phyloP scores from a whole-genome alignment of 1,140 invertebrate species.

The Maconellicoccus hirsutus region DNA sequence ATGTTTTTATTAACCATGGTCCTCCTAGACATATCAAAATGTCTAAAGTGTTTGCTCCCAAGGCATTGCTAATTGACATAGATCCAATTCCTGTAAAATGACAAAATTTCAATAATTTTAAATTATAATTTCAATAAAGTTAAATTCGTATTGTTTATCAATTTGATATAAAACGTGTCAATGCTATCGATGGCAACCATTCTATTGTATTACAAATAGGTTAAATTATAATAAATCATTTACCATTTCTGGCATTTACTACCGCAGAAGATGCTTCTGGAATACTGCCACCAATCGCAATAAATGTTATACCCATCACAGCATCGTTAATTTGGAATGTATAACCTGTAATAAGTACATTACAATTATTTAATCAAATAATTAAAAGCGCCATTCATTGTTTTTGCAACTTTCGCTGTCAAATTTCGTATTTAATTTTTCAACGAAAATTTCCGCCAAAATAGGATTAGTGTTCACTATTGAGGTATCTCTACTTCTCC shows the following conservation, averaged over 20 bases:
- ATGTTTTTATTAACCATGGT: constrained; percentile 67
- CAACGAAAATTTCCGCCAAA: too few species aligned
- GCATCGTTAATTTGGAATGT: constrained; percentile 68
- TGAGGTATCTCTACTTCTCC: too few species aligned
- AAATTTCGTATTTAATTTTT: too few species aligned
- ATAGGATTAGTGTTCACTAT: too few species aligned
- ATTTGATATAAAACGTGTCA: not conserved
- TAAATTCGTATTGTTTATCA: too few species aligned
- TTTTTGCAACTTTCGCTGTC: too few species aligned
- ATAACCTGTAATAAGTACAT: constrained; percentile 41
- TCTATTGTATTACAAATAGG: not conserved
- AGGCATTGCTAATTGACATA: constrained; percentile 72
- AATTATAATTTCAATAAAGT: not conserved
- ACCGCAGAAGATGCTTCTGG: constrained; percentile 77
- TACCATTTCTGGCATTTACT: constrained; percentile 56
- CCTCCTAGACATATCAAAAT: constrained; percentile 73
- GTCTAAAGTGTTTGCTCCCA: constrained; percentile 74
- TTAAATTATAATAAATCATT: constrained; percentile 32
- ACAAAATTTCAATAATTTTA: constrained; percentile 11
- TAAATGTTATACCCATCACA: constrained; percentile 80
- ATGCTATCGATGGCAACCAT: not conserved
- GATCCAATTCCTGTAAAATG: constrained; percentile 55
- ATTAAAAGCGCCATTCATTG: too few species aligned
- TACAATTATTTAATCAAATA: too few species aligned
- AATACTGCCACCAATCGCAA: constrained; percentile 75